These are phyloP conservation scores for Sylvia atricapilla DNA, from an alignment of 2,113 vertebrate genomes.

Conservation along the genomic window DNA sequence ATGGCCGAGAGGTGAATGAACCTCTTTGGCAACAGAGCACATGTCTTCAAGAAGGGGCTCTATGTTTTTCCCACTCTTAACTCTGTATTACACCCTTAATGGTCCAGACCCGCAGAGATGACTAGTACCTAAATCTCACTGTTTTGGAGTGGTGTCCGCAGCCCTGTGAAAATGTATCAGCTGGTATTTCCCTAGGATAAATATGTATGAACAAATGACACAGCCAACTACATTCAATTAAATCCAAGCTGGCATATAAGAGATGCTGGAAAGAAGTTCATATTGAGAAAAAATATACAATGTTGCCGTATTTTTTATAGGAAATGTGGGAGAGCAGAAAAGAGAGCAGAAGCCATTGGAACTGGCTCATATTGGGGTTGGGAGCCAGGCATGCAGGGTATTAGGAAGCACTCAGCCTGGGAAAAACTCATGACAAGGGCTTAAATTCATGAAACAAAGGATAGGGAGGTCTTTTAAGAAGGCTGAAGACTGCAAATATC, in stretches of 20 bases:
- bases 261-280: background rate
- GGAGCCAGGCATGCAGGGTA: fast-evolving
- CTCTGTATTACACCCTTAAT: background rate
- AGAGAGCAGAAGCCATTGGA: background rate
- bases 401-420: background rate
- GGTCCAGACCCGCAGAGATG: fast-evolving
- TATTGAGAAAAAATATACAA: background rate
- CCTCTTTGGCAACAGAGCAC: background rate
- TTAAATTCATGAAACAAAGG: background rate
- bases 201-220: background rate
- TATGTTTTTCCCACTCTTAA: background rate
- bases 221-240: background rate
- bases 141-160: background rate
- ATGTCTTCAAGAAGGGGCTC: fast-evolving
- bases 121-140: too few relatives aligned
- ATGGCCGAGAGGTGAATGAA: background rate
- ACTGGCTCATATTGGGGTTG: fast-evolving
- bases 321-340: background rate
- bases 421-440: background rate
- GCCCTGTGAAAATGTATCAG: background rate
- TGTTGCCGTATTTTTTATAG: background rate
- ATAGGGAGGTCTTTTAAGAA: background rate
- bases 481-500: background rate
- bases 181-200: background rate
- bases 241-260: background rate